Percentiles rank a stretch among this genome's conserved stretches.
These are phyloP conservation scores for Oryctes rhinoceros DNA, from an alignment of 1,140 invertebrate species.

Conservation along the genomic window DNA sequence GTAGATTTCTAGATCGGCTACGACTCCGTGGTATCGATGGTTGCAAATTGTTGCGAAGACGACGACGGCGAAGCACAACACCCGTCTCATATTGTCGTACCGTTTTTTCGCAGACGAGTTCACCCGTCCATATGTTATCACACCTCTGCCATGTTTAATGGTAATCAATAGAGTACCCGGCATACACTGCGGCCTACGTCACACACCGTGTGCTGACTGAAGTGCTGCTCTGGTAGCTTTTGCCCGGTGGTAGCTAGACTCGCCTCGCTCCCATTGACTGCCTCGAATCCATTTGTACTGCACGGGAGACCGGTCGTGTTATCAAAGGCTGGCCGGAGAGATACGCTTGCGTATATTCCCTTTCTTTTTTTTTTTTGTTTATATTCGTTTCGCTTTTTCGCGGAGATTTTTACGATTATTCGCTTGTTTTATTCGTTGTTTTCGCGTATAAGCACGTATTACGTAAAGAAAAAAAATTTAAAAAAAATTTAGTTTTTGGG, in stretches of 20 bases:
- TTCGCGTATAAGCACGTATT: too few species aligned
- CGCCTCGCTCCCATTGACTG: constrained; percentile 16
- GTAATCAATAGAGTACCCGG: constrained; percentile 39
- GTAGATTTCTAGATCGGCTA: constrained; percentile 40
- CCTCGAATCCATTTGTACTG: background rate
- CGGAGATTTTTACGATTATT: too few species aligned
- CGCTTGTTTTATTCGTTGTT: background rate
- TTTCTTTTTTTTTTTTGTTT: too few species aligned
- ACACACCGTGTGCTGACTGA: constrained; percentile 1
- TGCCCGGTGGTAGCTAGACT: background rate
- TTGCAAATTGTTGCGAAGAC: background rate
- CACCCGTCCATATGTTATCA: constrained; percentile 44
- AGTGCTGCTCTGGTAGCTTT: background rate
- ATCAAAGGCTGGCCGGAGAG: background rate
- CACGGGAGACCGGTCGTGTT: background rate
- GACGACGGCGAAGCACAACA: background rate
- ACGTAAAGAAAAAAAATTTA: too few species aligned
- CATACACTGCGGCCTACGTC: constrained; percentile 39
- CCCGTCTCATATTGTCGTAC: constrained; percentile 21
- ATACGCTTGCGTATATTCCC: background rate
- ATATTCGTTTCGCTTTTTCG: too few species aligned
- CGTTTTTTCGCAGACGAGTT: background rate
- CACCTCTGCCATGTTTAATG: constrained; percentile 40
- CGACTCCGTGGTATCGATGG: background rate
- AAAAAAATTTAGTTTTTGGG: too few species aligned